Evolutionary conservation across 2,113 vertebrate species (phyloP).

Genomic region (Carettochelys insculpta): DNA sequence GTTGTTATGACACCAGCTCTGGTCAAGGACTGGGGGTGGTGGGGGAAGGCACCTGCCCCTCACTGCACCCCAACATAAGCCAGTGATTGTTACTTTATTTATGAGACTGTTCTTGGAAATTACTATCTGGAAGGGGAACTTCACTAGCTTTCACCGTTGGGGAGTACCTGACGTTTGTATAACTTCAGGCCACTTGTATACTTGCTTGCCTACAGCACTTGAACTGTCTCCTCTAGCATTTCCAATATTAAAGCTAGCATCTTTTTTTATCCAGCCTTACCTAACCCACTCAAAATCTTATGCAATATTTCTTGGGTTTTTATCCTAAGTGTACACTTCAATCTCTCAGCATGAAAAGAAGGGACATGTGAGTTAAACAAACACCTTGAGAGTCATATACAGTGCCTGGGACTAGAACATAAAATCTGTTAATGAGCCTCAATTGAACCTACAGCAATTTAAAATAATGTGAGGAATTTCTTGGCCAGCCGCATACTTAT

Average conservation of each 20-base stretch:
- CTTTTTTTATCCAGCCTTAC: not conserved
- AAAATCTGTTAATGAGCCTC: not conserved
- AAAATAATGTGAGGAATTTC: not conserved
- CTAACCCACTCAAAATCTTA: not conserved
- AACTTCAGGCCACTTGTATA: not conserved
- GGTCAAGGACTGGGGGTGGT: not conserved
- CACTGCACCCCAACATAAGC: not conserved
- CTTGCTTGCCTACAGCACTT: not conserved
- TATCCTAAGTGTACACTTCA: rapidly evolving
- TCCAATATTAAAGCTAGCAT: not conserved
- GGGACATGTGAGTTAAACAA: not conserved
- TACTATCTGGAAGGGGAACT: not conserved
- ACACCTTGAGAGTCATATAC: not conserved
- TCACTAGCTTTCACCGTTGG: not conserved
- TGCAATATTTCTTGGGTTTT: not conserved
- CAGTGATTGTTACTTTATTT: not conserved
- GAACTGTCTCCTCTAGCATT: not conserved
- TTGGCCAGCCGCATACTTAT: not conserved
- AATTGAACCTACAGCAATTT: not conserved
- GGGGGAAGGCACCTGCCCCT: not conserved
- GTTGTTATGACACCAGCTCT: not conserved
- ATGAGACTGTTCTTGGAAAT: not conserved
- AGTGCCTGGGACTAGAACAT: not conserved
- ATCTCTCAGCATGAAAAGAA: not conserved
- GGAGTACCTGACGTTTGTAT: not conserved